These are phyloP conservation scores for Coilia nasus DNA, from an alignment of 2,797 vertebrate species.

Conservation along the genomic window DNA sequence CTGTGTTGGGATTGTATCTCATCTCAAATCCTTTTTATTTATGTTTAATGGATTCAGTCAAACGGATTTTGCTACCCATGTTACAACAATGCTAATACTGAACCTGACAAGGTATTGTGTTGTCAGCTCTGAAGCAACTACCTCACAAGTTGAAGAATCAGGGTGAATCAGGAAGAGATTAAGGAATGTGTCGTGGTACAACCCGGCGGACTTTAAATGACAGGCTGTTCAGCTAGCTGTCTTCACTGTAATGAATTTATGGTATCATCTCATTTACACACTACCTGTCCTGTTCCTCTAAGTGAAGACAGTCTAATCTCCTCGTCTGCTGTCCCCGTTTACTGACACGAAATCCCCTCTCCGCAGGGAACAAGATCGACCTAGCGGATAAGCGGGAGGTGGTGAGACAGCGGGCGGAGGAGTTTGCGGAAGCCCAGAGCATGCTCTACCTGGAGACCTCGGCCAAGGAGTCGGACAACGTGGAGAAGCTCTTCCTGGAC, in stretches of 20 bases:
- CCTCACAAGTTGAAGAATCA: background rate
- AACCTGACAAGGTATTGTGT: background rate
- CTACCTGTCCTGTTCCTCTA: background rate
- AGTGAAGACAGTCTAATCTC: background rate
- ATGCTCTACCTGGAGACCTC: conserved; percentile 99
- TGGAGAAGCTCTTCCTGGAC: conserved; percentile 98
- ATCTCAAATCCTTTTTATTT: background rate
- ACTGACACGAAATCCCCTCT: conserved; percentile 9
- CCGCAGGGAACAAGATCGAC: conserved; percentile 96
- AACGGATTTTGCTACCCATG: background rate
- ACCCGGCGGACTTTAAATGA: background rate
- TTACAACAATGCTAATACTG: background rate
- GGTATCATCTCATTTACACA: background rate
- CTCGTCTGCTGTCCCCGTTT: background rate
- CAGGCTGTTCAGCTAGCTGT: background rate
- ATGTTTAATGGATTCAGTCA: background rate
- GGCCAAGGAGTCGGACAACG: conserved; percentile 97
- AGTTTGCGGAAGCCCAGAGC: conserved; percentile 93
- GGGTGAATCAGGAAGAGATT: background rate
- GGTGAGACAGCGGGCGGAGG: conserved; percentile 91
- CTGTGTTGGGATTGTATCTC: background rate
- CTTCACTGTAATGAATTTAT: background rate
- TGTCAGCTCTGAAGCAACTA: background rate
- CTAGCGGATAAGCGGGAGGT: conserved; percentile 95
- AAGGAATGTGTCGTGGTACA: background rate